A percentile compares a stretch with the other conserved stretches of the same genome.
Evolutionary conservation across 2,113 vertebrate genomes (phyloP).

Genomic region (Caloenas nicobarica): DNA sequence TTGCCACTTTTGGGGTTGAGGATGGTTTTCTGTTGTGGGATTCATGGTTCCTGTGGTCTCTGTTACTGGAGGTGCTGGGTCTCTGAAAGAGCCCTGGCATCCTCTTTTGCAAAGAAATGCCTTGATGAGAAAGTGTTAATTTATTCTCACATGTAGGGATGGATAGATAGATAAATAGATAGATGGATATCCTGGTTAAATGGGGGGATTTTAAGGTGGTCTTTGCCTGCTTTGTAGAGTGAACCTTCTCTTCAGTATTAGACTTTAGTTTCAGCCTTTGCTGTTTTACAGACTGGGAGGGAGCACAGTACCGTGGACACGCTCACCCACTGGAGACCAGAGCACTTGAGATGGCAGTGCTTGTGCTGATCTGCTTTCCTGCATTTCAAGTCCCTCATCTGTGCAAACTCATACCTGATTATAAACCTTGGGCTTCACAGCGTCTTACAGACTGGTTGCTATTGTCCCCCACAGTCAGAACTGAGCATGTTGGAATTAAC

Average conservation of each 20-base stretch:
- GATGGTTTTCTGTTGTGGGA: neutral
- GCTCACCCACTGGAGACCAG: neutral
- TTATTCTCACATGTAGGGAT: neutral
- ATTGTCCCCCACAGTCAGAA: neutral
- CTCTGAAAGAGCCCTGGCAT: neutral
- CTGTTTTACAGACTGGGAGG: neutral
- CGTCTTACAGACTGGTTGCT: neutral
- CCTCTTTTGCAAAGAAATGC: neutral
- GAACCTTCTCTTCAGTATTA: neutral
- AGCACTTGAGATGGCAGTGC: neutral
- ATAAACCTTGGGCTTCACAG: neutral
- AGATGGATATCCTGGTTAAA: neutral
- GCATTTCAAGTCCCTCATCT: neutral
- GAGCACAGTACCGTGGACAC: neutral
- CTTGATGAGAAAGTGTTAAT: neutral
- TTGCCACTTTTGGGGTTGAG: neutral
- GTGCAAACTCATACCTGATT: neutral
- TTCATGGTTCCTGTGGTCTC: neutral
- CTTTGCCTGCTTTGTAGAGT: neutral
- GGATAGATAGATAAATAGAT: rapidly evolving
- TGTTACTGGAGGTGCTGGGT: neutral
- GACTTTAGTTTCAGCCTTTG: neutral
- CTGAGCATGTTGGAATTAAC: neutral
- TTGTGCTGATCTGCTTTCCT: neutral
- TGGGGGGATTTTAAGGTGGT: neutral